phyloP scores from a whole-genome alignment of 2,797 vertebrate genomes.

The Microctenopoma steveboyesi region DNA sequence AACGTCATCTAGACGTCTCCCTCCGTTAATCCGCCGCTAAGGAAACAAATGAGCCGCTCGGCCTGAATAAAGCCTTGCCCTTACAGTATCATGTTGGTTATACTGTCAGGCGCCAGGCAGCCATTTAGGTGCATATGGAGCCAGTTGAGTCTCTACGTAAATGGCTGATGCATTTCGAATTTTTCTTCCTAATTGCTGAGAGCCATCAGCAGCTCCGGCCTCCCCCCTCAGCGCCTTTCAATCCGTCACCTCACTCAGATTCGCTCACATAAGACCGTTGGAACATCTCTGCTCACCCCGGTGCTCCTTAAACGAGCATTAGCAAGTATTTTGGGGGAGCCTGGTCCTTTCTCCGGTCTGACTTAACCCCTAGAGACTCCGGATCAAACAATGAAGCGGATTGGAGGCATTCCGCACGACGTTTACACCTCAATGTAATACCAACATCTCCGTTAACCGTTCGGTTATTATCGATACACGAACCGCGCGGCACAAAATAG shows the following conservation, averaged over 20 bases:
- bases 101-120: conserved; percentile 82
- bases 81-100: conserved; percentile 70
- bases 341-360: conserved; percentile 66
- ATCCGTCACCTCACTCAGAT: conserved; percentile 43
- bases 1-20: conserved; percentile 73
- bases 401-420: conserved; percentile 67
- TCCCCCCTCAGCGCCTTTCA: conserved; percentile 51
- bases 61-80: conserved; percentile 63
- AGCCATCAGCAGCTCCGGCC: conserved; percentile 69
- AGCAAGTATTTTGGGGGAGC: conserved; percentile 37
- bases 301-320: conserved; percentile 34
- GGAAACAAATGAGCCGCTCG: conserved; percentile 37
- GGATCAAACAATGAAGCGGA: conserved; percentile 87
- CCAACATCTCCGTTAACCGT: conserved; percentile 36
- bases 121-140: conserved; percentile 87
- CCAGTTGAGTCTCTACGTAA: conserved; percentile 84
- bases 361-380: conserved; percentile 84
- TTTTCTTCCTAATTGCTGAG: conserved; percentile 81
- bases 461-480: conserved; percentile 23
- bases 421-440: conserved; percentile 53
- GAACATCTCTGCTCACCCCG: conserved; percentile 13
- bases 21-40: conserved; percentile 61
- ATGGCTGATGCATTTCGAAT: conserved; percentile 88
- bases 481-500: neutral
- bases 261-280: conserved; percentile 20